These are phyloP conservation scores for Ochlodes sylvanus DNA, from an alignment of 2,888 invertebrate genomes.

Conservation along the genomic window DNA sequence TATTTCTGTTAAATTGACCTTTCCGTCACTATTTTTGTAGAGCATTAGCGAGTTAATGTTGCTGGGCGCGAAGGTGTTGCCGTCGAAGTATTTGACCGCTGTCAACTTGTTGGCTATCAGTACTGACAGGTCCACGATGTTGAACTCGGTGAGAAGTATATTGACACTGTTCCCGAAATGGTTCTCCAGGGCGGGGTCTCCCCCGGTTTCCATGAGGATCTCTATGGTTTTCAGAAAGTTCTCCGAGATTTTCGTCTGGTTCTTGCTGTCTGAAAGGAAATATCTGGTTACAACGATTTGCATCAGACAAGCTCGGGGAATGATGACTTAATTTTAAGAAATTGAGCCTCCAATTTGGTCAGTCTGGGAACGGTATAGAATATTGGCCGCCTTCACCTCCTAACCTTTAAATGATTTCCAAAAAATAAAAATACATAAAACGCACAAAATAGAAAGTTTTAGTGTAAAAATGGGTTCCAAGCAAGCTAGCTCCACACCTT, in stretches of 20 bases:
- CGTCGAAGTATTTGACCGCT: slow-evolving; percentile 44
- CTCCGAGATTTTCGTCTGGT: slow-evolving; percentile 58
- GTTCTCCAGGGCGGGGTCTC: slow-evolving; percentile 73
- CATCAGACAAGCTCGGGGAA: too few relatives aligned
- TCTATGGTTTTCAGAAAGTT: slow-evolving; percentile 69
- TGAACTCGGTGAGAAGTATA: slow-evolving; percentile 71
- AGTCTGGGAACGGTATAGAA: too few relatives aligned
- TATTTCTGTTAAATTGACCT: slow-evolving; percentile 44
- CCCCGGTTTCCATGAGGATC: slow-evolving; percentile 67
- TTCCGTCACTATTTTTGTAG: slow-evolving; percentile 53
- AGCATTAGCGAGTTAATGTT: slow-evolving; percentile 55
- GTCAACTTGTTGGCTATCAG: slow-evolving; percentile 61
- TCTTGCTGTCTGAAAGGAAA: slow-evolving; percentile 56
- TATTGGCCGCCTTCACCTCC: too few relatives aligned
- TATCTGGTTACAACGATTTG: not conserved
- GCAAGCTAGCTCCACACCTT: too few relatives aligned
- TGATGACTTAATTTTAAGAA: too few relatives aligned
- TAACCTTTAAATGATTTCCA: too few relatives aligned
- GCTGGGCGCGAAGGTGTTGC: slow-evolving; percentile 10
- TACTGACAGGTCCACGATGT: slow-evolving; percentile 57
- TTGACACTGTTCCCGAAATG: slow-evolving; percentile 72
- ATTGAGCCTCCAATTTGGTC: too few relatives aligned
- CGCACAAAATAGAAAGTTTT: too few relatives aligned
- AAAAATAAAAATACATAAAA: too few relatives aligned
- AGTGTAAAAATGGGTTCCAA: too few relatives aligned